A percentile compares a stretch with the other conserved stretches of the same genome.
Evolutionary conservation across 2,797 vertebrate genomes (phyloP).

Genomic region (Pseudotriccus pelzelni): DNA sequence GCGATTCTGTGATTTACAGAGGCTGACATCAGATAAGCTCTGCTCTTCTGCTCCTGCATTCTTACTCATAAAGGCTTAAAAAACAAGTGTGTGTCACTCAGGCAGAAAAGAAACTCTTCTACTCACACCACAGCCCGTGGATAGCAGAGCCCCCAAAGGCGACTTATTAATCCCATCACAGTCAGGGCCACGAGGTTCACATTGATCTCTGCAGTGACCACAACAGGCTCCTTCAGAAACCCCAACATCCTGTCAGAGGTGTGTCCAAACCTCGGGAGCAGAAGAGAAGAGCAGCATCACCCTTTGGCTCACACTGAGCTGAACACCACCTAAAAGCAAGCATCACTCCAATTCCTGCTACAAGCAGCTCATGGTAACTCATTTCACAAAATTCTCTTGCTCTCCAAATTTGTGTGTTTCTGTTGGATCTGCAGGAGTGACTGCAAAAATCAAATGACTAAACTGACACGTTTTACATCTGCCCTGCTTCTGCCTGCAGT

Average conservation of each 20-base stretch:
- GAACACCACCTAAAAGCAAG: background rate
- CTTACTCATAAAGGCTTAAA: background rate
- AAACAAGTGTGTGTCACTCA: background rate
- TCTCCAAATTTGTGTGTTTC: background rate
- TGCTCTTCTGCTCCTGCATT: background rate
- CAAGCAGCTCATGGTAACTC: background rate
- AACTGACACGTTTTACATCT: background rate
- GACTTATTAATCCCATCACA: conserved; percentile 76
- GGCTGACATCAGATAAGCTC: background rate
- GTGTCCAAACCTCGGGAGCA: background rate
- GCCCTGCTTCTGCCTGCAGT: background rate
- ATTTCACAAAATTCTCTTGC: background rate
- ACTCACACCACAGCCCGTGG: conserved; percentile 92
- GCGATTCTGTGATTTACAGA: background rate
- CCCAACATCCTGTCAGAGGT: conserved; percentile 68
- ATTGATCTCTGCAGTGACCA: conserved; percentile 83
- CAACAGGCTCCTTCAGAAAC: conserved; percentile 79
- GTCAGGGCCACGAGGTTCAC: conserved; percentile 81
- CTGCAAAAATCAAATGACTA: background rate
- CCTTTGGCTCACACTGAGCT: background rate
- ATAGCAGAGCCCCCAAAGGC: conserved; percentile 80
- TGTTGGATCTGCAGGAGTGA: background rate
- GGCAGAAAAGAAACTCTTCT: background rate
- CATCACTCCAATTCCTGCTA: background rate
- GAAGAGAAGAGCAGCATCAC: background rate